Conservation (phyloP, 2,888 invertebrate genomes). For the Linnaemya tessellans region DNA sequence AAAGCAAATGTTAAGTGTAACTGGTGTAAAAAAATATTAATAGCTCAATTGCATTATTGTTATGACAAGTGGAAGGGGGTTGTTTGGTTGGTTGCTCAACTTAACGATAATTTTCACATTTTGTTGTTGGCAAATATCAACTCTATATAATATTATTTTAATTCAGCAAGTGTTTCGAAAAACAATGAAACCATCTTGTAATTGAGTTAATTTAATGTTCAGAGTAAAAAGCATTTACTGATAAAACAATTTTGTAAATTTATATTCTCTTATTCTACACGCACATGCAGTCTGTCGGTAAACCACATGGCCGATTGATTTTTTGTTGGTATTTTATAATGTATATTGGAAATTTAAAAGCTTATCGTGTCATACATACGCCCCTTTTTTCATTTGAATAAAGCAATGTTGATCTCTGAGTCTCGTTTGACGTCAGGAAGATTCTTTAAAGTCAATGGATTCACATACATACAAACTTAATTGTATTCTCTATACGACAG, state of each 20-base stretch:
- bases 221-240: conserved; percentile 73
- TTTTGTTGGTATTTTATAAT: conserved; percentile 32
- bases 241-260: conserved; percentile 62
- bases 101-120: conserved; percentile 45
- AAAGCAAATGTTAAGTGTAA: conserved; percentile 37
- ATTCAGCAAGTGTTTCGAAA: conserved; percentile 75
- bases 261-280: conserved; percentile 10
- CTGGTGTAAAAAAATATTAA: conserved; percentile 64
- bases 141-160: conserved; percentile 74
- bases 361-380: conserved; percentile 50
- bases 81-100: conserved; percentile 40
- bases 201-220: conserved; percentile 68
- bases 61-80: conserved; percentile 57
- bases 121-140: conserved; percentile 70
- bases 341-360: conserved; percentile 50
- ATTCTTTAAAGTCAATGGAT: no score
- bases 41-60: conserved; percentile 67
- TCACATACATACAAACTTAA: no score
- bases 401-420: not conserved
- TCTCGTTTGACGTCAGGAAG: no score
- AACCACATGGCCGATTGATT: conserved; percentile 69
- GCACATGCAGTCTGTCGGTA: conserved; percentile 10
- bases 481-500: no score
- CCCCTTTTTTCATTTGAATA: conserved; percentile 48
- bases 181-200: conserved; percentile 62